phyloP scores from a whole-genome alignment of 1,140 invertebrate species.

The Procambarus virginalis region DNA sequence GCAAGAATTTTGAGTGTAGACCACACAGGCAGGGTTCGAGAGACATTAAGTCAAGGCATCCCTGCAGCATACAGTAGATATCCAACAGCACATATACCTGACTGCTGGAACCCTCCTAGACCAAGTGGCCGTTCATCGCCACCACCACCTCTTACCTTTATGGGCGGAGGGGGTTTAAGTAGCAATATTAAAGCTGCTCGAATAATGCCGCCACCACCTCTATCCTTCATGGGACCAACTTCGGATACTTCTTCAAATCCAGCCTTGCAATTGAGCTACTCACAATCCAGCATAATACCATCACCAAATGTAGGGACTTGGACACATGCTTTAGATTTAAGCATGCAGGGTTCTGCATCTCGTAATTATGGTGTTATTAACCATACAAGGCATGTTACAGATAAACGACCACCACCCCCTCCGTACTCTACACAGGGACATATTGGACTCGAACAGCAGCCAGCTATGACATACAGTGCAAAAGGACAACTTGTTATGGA shows the following conservation, averaged over 20 bases:
- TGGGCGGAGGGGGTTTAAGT: not conserved
- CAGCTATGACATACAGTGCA: not conserved
- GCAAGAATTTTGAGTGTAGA: conserved; percentile 6
- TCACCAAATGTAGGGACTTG: not conserved
- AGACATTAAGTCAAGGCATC: not conserved
- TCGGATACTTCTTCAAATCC: not conserved
- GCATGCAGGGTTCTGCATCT: not conserved
- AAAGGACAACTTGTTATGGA: not conserved
- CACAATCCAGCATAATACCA: not conserved
- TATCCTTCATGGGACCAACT: not conserved
- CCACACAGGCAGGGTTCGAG: conserved; percentile 1
- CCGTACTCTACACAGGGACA: not conserved
- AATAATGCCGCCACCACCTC: not conserved
- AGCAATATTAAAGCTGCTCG: not conserved
- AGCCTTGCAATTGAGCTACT: not conserved
- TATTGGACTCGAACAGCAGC: not conserved
- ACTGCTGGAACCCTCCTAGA: not conserved
- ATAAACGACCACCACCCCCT: not conserved
- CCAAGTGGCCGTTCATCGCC: not conserved
- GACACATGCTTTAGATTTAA: not conserved
- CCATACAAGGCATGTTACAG: not conserved
- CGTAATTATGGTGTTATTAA: not conserved
- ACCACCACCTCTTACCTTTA: not conserved
- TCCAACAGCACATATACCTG: not conserved
- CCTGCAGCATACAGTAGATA: not conserved